Base-by-base conservation (phyloP, 2,888 invertebrate species). In the Acanthococcus lagerstroemiae region DNA sequence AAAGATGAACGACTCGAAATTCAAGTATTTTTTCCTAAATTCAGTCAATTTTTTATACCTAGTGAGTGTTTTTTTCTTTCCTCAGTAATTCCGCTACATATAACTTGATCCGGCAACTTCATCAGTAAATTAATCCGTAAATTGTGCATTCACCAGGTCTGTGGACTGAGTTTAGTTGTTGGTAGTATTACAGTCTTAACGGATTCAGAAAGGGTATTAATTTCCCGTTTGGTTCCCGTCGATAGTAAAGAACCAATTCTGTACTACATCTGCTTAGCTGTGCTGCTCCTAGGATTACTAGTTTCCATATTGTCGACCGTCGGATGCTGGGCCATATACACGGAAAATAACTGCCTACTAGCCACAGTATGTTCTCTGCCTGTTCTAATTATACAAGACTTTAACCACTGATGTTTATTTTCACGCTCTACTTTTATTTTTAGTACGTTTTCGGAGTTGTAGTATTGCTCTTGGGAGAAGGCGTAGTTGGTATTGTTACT, bases 311-410 rank as follows among this genome's bases (percentile, higher is more conserved):
- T 84, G 1, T 84, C 87, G 3, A 82, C 89, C 54, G 76, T 89
- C 21, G 90, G 90, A 55, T 90, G 87, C 75, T 90, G 89, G 88
- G 88, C 88, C 0, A 84, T 86, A 0, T 88, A 87, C 72, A 67
- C 68, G 6, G 84, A 85, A 70, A 87, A 84, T 72, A 87, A 86
- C 72, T 83, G 83, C 71, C 82, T 87, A 69, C 78, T 89, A n/a
- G 83, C 83, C 63, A 75, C 84, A 68, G 87, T 86, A 79, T 82
- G 83, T 77, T 44, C 17, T n/a, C n/a, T n/a, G n/a, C n/a, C n/a
- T 15, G 7, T 37, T 37, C 7, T 37, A 37, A 37, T 37, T 37
- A 9, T 37, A 37, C 37, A 37, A 48, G 1, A 3, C 12, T 37
- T n/a, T 19, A 19, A 48, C 48, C 48, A 19, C 17, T 21, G 15